A percentile compares a stretch with the other conserved stretches of the same genome.
Evolutionary conservation across 2,888 invertebrate genomes (phyloP).

Genomic region (Lithophane semibrunnea): DNA sequence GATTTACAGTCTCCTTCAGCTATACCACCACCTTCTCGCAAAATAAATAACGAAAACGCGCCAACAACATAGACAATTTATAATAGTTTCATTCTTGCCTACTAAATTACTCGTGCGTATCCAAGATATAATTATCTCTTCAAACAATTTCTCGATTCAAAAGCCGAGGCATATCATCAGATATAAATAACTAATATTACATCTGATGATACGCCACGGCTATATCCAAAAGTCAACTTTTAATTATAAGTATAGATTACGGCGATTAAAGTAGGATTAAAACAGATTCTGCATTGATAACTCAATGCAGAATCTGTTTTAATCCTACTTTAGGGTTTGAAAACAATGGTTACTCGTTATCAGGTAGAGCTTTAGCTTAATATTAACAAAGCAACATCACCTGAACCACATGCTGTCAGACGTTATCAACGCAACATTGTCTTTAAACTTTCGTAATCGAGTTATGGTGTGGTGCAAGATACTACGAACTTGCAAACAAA

Average conservation of each 20-base stretch:
- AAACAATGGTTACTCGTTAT: constrained; percentile 14
- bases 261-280: too few species aligned
- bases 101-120: background rate
- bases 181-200: background rate
- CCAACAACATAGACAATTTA: background rate
- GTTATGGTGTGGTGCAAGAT: constrained; percentile 62
- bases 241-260: background rate
- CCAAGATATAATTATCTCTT: background rate
- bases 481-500: constrained; percentile 30
- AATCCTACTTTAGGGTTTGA: background rate
- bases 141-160: background rate
- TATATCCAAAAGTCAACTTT: constrained; percentile 6
- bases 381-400: constrained; percentile 43
- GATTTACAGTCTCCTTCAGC: background rate
- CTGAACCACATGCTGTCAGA: constrained; percentile 57
- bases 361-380: constrained; percentile 34
- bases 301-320: background rate
- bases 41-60: too few species aligned
- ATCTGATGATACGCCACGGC: constrained; percentile 14
- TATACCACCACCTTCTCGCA: background rate
- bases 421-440: constrained; percentile 66
- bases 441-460: constrained; percentile 68
- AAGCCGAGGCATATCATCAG: background rate
- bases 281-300: too few species aligned
- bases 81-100: background rate